Percentiles rank a stretch among this genome's conserved stretches.
These are phyloP conservation scores for Pyrochroa serraticornis DNA, from an alignment of 2,888 invertebrate genomes.

Conservation along the genomic window DNA sequence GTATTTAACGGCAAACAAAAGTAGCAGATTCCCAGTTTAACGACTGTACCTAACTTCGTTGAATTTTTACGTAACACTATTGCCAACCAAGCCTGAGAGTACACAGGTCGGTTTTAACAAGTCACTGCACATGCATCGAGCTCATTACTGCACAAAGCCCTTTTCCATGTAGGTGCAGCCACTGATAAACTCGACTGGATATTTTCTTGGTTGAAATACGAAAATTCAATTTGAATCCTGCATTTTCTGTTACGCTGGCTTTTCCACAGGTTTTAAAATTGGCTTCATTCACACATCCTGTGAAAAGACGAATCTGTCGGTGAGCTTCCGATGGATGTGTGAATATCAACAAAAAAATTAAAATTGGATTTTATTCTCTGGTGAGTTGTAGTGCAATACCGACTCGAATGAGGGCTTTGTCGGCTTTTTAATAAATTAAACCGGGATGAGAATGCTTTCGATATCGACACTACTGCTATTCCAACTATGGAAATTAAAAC, in stretches of 20 bases:
- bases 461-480: too few species aligned
- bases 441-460: too few species aligned
- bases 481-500: too few species aligned
- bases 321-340: conserved; percentile 4
- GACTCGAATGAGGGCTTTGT: conserved; percentile 1
- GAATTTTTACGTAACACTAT: too few species aligned
- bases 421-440: background rate
- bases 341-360: conserved; percentile 13
- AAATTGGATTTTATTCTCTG: conserved; percentile 22
- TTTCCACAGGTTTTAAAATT: conserved; percentile 10
- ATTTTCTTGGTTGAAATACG: conserved; percentile 3
- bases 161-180: conserved; percentile 5
- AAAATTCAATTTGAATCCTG: conserved; percentile 9
- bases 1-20: conserved; percentile 1
- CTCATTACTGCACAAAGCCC: conserved; percentile 16
- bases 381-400: conserved; percentile 4
- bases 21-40: conserved; percentile 2
- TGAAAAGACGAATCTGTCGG: conserved; percentile 9
- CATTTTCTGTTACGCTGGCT: conserved; percentile 8
- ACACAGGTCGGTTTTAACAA: conserved; percentile 19
- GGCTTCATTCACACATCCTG: conserved; percentile 6
- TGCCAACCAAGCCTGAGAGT: background rate
- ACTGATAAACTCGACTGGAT: conserved; percentile 1
- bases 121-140: conserved; percentile 22
- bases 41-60: background rate